Percentiles rank a stretch among this genome's conserved stretches.
Evolutionary conservation across 2,888 invertebrate genomes (phyloP).

Genomic region (Stenurella melanura): DNA sequence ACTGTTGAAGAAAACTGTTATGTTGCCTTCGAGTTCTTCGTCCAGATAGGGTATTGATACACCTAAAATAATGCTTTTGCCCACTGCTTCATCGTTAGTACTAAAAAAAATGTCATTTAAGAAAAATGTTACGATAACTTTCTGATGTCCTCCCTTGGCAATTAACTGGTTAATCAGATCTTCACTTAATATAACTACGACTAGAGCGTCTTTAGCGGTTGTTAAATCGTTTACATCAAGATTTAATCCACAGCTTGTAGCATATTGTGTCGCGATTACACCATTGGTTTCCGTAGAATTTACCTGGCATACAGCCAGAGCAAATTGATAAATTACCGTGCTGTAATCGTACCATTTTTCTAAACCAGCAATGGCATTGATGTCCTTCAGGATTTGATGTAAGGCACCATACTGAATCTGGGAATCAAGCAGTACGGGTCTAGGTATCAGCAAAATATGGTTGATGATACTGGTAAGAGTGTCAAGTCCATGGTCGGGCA

Average conservation of each 20-base stretch:
- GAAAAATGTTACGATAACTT: slow-evolving; percentile 55
- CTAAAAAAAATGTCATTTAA: slow-evolving; percentile 56
- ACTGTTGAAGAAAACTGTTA: slow-evolving; percentile 37
- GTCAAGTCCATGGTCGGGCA: slow-evolving; percentile 23
- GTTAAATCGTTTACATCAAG: neutral
- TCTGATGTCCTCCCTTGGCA: slow-evolving; percentile 36
- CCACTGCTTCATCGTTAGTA: neutral
- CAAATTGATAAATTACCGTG: neutral
- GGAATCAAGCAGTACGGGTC: neutral
- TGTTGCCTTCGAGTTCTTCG: slow-evolving; percentile 39
- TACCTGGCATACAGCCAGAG: slow-evolving; percentile 10
- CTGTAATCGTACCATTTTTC: neutral
- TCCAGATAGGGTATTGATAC: slow-evolving; percentile 47
- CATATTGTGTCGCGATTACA: neutral
- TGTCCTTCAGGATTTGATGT: neutral
- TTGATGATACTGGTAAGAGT: slow-evolving; percentile 41
- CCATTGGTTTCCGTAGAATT: neutral
- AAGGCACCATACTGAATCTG: neutral
- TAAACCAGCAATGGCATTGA: slow-evolving; percentile 12
- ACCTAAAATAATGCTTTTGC: slow-evolving; percentile 40
- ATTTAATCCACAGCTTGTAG: slow-evolving; percentile 1
- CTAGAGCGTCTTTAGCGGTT: slow-evolving; percentile 34
- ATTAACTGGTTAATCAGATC: slow-evolving; percentile 52
- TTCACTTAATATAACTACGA: slow-evolving; percentile 49
- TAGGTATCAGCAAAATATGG: slow-evolving; percentile 35